phyloP scores from a whole-genome alignment of 1,140 invertebrate genomes.

The Drosophila neocordata region DNA sequence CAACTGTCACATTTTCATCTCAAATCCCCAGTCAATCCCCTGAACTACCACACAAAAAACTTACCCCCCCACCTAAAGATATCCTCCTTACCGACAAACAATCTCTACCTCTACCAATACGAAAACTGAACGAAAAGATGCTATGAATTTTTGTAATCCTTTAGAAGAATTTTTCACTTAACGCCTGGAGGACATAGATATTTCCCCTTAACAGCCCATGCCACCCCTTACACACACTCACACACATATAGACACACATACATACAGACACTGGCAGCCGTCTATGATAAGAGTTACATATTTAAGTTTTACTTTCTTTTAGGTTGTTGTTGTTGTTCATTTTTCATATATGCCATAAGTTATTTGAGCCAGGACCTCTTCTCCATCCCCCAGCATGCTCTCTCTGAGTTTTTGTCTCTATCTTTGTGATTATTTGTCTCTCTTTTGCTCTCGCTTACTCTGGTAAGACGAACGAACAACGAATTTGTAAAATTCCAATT shows the following conservation, averaged over 20 bases:
- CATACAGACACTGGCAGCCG: not conserved
- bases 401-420: not conserved
- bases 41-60: slow-evolving; percentile 48
- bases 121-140: slow-evolving; percentile 69
- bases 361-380: slow-evolving; percentile 59
- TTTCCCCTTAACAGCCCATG: not conserved
- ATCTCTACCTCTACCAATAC: slow-evolving; percentile 63
- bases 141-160: slow-evolving; percentile 77
- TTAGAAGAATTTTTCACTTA: slow-evolving; percentile 74
- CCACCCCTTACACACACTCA: not conserved
- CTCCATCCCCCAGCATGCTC: not conserved
- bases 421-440: slow-evolving; percentile 2
- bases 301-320: slow-evolving; percentile 74
- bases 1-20: slow-evolving; percentile 51
- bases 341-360: slow-evolving; percentile 75
- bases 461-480: slow-evolving; percentile 43
- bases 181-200: slow-evolving; percentile 52
- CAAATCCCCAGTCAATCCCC: slow-evolving; percentile 72
- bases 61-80: slow-evolving; percentile 16
- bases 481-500: slow-evolving; percentile 81
- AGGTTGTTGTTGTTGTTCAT: slow-evolving; percentile 57
- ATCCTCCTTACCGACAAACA: slow-evolving; percentile 4
- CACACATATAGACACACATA: slow-evolving; percentile 1
- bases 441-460: not conserved
- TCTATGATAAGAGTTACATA: slow-evolving; percentile 60